These are phyloP conservation scores for Perdita meconis DNA, from an alignment of 2,888 invertebrate genomes.

Conservation along the genomic window DNA sequence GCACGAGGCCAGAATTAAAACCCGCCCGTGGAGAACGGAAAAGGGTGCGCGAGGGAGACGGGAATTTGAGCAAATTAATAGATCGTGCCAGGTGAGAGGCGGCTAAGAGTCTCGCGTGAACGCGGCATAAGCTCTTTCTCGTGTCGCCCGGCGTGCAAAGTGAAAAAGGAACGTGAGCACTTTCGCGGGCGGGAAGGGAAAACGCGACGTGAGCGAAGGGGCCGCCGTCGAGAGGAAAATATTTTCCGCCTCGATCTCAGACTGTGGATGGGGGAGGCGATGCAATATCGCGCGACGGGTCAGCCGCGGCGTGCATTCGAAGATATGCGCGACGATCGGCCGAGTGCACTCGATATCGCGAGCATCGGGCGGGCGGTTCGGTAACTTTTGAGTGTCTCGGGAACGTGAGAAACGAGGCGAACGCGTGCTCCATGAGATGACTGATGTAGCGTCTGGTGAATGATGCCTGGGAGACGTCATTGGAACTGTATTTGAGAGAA, in stretches of 20 bases:
- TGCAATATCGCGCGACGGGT: constrained; percentile 44
- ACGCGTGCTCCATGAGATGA: too few species aligned
- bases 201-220: constrained; percentile 12
- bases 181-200: constrained; percentile 38
- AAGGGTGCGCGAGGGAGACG: background rate
- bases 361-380: too few species aligned
- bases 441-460: too few species aligned
- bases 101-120: constrained; percentile 65
- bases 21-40: background rate
- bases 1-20: constrained; percentile 27
- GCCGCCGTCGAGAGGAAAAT: constrained; percentile 55
- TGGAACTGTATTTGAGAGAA: too few species aligned
- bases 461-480: too few species aligned
- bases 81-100: constrained; percentile 48
- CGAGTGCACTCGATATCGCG: background rate
- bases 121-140: constrained; percentile 70
- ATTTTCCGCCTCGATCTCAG: constrained; percentile 68
- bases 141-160: constrained; percentile 60
- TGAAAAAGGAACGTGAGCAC: constrained; percentile 62
- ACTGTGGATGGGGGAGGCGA: constrained; percentile 26
- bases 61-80: constrained; percentile 63
- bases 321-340: constrained; percentile 22
- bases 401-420: too few species aligned
- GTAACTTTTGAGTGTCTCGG: too few species aligned
- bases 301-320: constrained; percentile 38